These are phyloP conservation scores for Arion vulgaris DNA, from an alignment of 1,140 invertebrate genomes.

Conservation along the genomic window DNA sequence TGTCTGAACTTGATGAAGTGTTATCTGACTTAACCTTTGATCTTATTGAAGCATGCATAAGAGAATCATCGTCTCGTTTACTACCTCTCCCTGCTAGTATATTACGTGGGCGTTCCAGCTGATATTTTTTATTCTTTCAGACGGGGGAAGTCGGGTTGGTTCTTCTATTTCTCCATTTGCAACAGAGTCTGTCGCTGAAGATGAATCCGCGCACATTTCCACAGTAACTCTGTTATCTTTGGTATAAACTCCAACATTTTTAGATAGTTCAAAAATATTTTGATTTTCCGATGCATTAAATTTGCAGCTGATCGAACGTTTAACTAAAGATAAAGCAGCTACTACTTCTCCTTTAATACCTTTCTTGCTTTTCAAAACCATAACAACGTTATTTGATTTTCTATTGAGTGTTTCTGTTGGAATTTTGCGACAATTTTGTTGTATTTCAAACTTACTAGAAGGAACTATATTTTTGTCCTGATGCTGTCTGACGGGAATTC, in stretches of 20 bases:
- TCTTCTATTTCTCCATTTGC: neutral
- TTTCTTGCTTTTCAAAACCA: neutral
- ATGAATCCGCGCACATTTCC: neutral
- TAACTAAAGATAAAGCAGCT: neutral
- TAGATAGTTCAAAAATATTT: neutral
- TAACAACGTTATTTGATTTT: neutral
- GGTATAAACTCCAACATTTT: neutral
- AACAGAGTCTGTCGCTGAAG: neutral
- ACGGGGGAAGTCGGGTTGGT: neutral
- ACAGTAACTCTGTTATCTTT: neutral
- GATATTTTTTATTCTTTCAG: constrained; percentile 3
- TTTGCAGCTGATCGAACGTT: neutral
- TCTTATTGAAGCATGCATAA: neutral
- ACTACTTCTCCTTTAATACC: neutral
- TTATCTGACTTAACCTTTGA: neutral
- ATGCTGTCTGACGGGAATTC: neutral
- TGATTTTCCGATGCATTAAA: neutral
- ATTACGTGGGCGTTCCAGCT: neutral
- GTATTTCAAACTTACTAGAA: too few relatives aligned
- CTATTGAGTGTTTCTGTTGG: neutral
- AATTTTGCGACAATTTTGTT: neutral
- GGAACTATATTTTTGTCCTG: neutral
- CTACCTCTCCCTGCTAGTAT: neutral
- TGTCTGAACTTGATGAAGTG: neutral
- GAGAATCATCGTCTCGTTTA: neutral